Percentiles rank a stretch among this genome's conserved stretches.
Conservation (phyloP, 2,888 invertebrate genomes). For the Drosophila nr. medialis region DNA sequence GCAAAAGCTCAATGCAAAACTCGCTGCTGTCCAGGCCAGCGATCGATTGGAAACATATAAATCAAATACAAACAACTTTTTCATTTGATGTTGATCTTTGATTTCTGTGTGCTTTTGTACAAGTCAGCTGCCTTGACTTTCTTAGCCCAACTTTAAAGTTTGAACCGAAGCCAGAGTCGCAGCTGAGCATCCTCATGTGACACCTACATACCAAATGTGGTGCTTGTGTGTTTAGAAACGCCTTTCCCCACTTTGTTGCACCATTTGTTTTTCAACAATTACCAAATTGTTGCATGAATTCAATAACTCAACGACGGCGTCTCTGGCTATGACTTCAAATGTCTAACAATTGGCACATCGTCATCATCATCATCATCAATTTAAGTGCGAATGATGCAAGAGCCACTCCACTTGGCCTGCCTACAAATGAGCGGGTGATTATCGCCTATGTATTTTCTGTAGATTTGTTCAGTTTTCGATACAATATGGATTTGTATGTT, state of each 20-base stretch:
- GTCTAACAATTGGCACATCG: slow-evolving; percentile 68
- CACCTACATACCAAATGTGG: slow-evolving; percentile 22
- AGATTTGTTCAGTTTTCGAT: slow-evolving; percentile 19
- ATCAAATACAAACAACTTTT: slow-evolving; percentile 70
- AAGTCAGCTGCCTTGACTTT: slow-evolving; percentile 73
- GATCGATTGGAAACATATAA: slow-evolving; percentile 58
- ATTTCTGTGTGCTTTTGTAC: slow-evolving; percentile 25
- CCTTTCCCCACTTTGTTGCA: slow-evolving; percentile 32
- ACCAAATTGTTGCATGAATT: slow-evolving; percentile 57
- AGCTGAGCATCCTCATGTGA: slow-evolving; percentile 27
- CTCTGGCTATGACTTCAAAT: slow-evolving; percentile 37
- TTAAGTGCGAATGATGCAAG: slow-evolving; percentile 68
- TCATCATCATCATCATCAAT: slow-evolving; percentile 62
- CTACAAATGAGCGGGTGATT: slow-evolving; percentile 68
- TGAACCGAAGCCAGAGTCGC: background rate
- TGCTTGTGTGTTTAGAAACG: slow-evolving; percentile 33
- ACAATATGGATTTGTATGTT: slow-evolving; percentile 32
- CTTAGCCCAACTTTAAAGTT: slow-evolving; percentile 39
- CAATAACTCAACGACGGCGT: slow-evolving; percentile 47
- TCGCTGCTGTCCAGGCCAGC: slow-evolving; percentile 29
- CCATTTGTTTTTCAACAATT: slow-evolving; percentile 24
- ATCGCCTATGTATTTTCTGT: slow-evolving; percentile 36
- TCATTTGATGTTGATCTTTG: slow-evolving; percentile 42
- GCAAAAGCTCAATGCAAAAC: slow-evolving; percentile 56
- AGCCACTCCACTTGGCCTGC: slow-evolving; percentile 63